Evolutionary conservation across 1,140 invertebrate species (phyloP), one percentile per base, ranked within the genome.

Genomic region (Microplitis demolitor): DNA sequence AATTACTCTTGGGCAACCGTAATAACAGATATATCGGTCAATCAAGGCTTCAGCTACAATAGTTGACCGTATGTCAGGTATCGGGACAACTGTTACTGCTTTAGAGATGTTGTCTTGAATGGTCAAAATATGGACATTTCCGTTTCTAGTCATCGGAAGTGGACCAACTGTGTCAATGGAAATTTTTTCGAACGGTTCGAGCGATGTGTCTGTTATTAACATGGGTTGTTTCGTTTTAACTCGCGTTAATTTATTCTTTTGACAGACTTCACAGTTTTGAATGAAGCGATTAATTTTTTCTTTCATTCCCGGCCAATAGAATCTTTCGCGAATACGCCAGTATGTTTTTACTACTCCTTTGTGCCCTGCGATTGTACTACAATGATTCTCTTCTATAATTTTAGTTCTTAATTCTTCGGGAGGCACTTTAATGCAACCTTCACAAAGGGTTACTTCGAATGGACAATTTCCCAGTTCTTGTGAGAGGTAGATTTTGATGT

Each of bases 91-190:
- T 3, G 56, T 33, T 6, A 69, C 74, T 71, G 74, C 79, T 74
- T 83, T 83, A 0, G 78, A 76, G 37, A 83, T 63, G 69, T 81
- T 76, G 70, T 81, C 78, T 72, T 82, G 77, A 3, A 78, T 66
- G 13, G 79, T 79, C 4, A 83, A 45, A 39, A 71, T 66, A 54
- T 72, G 70, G 3, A 5, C n/a, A n/a, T 64, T 64, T 34, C 45
- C 45, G 11, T 53, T 24, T 2, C 39, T 45, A 34, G 70, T 72
- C 4, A 8, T 35, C 1, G 35, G 24, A n/a, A 72, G 35, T 2
- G 70, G 60, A 4, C 60, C 64, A 9, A 72, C 71, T 6, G 64
- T 72, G 11, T 72, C 71, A 53, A 67, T 45, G 0, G 58, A 68
- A 5, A 68, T 53, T 24, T 69, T 68, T 14, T 73, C 72, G 37